These are phyloP conservation scores for Trichomycterus rosablanca DNA, from an alignment of 2,113 vertebrate genomes.

Conservation along the genomic window DNA sequence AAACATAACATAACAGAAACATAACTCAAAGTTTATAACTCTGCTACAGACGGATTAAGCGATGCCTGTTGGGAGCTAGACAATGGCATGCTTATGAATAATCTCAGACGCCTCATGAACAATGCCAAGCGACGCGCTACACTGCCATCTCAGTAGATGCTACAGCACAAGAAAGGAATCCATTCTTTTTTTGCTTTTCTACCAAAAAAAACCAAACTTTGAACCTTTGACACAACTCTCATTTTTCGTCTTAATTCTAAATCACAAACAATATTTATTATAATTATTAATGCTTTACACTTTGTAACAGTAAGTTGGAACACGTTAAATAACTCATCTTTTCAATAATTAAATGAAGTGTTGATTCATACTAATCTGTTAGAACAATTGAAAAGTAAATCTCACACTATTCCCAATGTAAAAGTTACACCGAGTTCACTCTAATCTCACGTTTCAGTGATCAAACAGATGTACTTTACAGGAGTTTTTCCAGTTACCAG, in stretches of 20 bases:
- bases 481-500: background rate
- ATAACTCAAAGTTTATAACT: too few relatives aligned
- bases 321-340: too few relatives aligned
- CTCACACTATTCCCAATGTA: too few relatives aligned
- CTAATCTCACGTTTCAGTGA: background rate
- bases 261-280: too few relatives aligned
- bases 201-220: constrained; percentile 8
- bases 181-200: constrained; percentile 25
- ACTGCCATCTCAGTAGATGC: constrained; percentile 40
- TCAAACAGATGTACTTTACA: background rate
- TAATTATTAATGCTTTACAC: too few relatives aligned
- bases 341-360: too few relatives aligned
- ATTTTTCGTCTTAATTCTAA: too few relatives aligned
- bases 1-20: too few relatives aligned
- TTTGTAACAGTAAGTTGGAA: too few relatives aligned
- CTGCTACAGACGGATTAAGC: constrained; percentile 41
- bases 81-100: constrained; percentile 35
- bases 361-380: too few relatives aligned
- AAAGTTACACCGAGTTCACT: background rate
- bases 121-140: constrained; percentile 42
- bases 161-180: constrained; percentile 36
- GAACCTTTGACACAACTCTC: too few relatives aligned
- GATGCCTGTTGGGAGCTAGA: constrained; percentile 45
- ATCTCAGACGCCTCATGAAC: constrained; percentile 37
- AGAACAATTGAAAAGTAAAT: too few relatives aligned